Conservation (phyloP, 2,797 vertebrate genomes). For the Micrastur ruficollis region DNA sequence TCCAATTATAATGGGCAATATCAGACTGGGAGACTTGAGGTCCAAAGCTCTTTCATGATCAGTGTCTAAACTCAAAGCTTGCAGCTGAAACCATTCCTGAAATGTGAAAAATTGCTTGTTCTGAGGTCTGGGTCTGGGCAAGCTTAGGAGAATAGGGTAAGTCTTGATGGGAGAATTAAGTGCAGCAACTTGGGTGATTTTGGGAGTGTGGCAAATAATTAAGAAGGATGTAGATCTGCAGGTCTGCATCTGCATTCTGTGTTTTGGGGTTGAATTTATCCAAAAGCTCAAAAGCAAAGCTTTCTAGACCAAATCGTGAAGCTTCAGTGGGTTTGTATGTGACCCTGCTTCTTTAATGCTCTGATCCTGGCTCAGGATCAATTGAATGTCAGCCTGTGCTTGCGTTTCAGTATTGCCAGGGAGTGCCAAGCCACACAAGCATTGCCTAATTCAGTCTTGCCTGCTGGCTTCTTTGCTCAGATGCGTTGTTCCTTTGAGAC, state of each 20-base stretch:
- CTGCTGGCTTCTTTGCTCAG: neutral
- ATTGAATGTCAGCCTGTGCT: neutral
- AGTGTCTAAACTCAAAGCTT: neutral
- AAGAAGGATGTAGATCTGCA: neutral
- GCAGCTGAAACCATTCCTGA: neutral
- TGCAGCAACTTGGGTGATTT: neutral
- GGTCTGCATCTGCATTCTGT: neutral
- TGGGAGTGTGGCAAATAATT: neutral
- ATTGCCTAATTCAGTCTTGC: neutral
- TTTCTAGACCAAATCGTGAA: neutral
- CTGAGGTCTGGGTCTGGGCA: neutral
- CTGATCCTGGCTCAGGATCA: neutral
- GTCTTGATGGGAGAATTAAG: neutral
- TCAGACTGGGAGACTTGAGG: neutral
- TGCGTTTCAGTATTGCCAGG: neutral
- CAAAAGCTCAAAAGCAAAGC: neutral
- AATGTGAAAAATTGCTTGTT: neutral
- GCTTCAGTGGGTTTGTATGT: neutral
- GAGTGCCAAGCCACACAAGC: neutral
- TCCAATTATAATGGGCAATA: neutral
- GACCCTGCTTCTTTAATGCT: neutral
- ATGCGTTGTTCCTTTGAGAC: neutral
- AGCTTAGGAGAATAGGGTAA: neutral
- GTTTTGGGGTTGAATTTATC: neutral
- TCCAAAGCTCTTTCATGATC: neutral